phyloP scores from a whole-genome alignment of 2,113 vertebrate genomes.

The Ameiurus melas region DNA sequence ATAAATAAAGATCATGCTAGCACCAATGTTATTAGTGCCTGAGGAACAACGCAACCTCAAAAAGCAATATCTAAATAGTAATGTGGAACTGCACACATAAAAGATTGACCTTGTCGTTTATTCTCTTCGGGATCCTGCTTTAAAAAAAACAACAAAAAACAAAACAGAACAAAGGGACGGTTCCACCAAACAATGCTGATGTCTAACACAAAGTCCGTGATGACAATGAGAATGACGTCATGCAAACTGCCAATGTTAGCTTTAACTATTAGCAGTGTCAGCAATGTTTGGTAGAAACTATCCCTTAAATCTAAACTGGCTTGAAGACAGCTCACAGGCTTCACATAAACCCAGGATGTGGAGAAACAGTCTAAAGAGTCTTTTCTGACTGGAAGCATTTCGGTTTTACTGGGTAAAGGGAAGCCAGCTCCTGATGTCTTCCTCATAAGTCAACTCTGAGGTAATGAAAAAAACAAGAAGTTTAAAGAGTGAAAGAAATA shows the following conservation, averaged over 20 bases:
- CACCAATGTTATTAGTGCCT: not conserved
- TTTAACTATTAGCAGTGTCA: not conserved
- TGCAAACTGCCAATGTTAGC: not conserved
- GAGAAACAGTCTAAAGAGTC: not conserved
- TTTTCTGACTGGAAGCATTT: not conserved
- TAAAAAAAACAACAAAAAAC: not conserved
- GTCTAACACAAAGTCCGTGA: not conserved
- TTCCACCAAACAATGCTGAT: not conserved
- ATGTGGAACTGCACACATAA: not conserved
- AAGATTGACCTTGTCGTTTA: not conserved
- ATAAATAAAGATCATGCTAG: not conserved
- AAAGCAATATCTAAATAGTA: not conserved
- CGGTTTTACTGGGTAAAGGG: not conserved
- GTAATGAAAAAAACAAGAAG: not conserved
- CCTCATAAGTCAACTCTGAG: not conserved
- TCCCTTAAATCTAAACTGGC: not conserved
- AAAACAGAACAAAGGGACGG: not conserved
- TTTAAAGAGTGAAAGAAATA: not conserved
- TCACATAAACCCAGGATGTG: not conserved
- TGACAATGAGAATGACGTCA: not conserved
- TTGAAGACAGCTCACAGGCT: not conserved
- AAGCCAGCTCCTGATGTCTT: slow-evolving; percentile 8
- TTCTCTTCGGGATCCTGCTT: not conserved
- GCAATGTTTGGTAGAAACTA: slow-evolving; percentile 1
- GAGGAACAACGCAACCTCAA: not conserved